A percentile compares a stretch with the other conserved stretches of the same genome.
These are phyloP conservation scores for Vanessa tameamea DNA, from an alignment of 1,140 invertebrate species.

Conservation along the genomic window DNA sequence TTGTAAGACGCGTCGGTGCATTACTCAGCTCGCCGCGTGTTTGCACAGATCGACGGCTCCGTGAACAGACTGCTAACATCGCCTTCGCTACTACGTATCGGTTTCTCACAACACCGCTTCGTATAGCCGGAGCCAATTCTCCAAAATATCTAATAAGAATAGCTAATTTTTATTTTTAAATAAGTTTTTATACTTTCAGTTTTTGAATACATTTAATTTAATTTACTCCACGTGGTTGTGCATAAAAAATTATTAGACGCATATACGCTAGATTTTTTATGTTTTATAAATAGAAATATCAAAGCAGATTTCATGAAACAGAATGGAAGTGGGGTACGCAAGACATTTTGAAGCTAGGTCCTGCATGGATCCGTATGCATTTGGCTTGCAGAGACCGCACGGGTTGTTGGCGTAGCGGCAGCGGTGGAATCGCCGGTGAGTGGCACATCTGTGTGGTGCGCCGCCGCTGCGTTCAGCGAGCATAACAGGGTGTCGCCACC, in stretches of 20 bases:
- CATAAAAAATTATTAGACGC: neutral
- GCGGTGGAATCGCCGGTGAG: slow-evolving; percentile 29
- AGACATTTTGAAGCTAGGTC: slow-evolving; percentile 66
- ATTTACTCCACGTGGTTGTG: neutral
- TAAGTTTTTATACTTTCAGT: no score
- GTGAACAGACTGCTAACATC: slow-evolving; percentile 66
- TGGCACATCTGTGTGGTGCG: slow-evolving; percentile 62
- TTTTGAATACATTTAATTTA: neutral
- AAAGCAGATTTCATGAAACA: slow-evolving; percentile 36
- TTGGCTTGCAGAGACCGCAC: slow-evolving; percentile 46
- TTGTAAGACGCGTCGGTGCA: slow-evolving; percentile 68
- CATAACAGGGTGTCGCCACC: slow-evolving; percentile 37
- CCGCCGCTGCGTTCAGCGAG: slow-evolving; percentile 49
- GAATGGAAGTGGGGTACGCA: slow-evolving; percentile 70
- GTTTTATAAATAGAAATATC: slow-evolving; percentile 36
- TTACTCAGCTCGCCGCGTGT: slow-evolving; percentile 69
- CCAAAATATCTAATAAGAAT: slow-evolving; percentile 12
- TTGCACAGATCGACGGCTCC: slow-evolving; percentile 70
- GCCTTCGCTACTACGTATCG: slow-evolving; percentile 50
- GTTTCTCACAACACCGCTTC: slow-evolving; percentile 49
- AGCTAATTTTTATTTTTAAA: slow-evolving; percentile 8
- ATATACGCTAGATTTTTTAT: neutral
- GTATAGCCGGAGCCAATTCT: slow-evolving; percentile 6
- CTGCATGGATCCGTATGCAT: slow-evolving; percentile 72
- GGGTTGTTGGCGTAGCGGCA: slow-evolving; percentile 9